Conservation (phyloP, 2,113 vertebrate species). For the Balaeniceps rex region DNA sequence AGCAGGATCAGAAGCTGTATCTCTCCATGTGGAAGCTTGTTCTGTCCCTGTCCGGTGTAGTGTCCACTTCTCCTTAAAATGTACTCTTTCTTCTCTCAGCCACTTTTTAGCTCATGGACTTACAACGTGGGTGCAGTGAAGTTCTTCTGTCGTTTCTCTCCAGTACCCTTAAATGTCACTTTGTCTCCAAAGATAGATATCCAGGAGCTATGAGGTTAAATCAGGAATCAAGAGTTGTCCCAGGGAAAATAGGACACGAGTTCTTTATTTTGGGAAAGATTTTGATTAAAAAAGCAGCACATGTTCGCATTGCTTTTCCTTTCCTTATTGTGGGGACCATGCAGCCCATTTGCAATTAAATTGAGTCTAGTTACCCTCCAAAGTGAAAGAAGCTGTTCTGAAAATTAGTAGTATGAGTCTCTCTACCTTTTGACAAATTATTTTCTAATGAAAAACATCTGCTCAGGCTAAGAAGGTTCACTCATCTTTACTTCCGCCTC, state of each 20-base stretch:
- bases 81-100: not conserved
- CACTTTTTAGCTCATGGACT: not conserved
- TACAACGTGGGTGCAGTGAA: not conserved
- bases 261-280: not conserved
- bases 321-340: not conserved
- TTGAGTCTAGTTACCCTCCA: constrained; percentile 50
- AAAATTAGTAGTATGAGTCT: constrained; percentile 44
- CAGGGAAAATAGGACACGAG: not conserved
- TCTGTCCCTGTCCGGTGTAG: not conserved
- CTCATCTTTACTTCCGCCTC: not conserved
- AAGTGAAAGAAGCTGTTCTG: constrained; percentile 34
- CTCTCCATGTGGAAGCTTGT: not conserved
- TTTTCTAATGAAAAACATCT: constrained; percentile 64
- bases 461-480: constrained; percentile 22
- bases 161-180: not conserved
- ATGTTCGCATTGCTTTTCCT: not conserved
- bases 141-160: not conserved
- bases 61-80: not conserved
- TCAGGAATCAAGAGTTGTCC: not conserved
- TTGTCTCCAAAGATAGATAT: not conserved
- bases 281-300: not conserved
- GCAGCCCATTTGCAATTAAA: constrained; percentile 62
- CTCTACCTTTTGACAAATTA: constrained; percentile 56
- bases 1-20: not conserved
- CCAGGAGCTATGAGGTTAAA: not conserved